phyloP scores from a whole-genome alignment of 1,140 invertebrate genomes.

The Oreohelix idahoensis region DNA sequence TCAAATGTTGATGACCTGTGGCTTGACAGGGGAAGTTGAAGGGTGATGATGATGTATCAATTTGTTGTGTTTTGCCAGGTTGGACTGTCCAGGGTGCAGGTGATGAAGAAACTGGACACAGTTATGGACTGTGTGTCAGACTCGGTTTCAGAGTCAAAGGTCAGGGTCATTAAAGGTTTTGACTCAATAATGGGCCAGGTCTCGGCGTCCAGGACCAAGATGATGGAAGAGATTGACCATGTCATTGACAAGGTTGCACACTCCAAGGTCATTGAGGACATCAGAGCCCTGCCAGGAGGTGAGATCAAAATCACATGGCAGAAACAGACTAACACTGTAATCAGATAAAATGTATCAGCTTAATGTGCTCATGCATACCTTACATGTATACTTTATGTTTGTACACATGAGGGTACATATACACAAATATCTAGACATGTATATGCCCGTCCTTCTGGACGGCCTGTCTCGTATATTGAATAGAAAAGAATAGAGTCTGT shows the following conservation, averaged over 20 bases:
- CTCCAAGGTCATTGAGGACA: slow-evolving; percentile 41
- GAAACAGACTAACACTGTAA: no score
- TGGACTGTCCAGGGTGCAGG: neutral
- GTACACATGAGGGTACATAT: no score
- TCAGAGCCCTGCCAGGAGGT: slow-evolving; percentile 37
- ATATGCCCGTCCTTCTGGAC: no score
- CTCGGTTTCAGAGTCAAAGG: slow-evolving; percentile 8
- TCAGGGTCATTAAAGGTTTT: slow-evolving; percentile 7
- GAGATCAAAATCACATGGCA: slow-evolving; percentile 4
- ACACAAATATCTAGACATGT: no score
- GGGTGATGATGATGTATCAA: no score
- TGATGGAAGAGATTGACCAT: slow-evolving; percentile 27
- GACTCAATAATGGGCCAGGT: slow-evolving; percentile 16
- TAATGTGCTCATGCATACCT: no score
- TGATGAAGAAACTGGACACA: slow-evolving; percentile 12
- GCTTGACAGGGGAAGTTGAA: no score
- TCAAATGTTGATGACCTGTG: no score
- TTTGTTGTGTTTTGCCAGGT: neutral
- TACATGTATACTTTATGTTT: no score
- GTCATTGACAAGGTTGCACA: slow-evolving; percentile 13
- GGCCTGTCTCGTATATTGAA: no score
- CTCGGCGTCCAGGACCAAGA: slow-evolving; percentile 31
- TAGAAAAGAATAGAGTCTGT: no score
- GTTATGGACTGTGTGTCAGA: slow-evolving; percentile 24
- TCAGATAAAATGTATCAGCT: neutral